Percentiles rank a stretch among this genome's conserved stretches.
Evolutionary conservation across 2,113 vertebrate genomes (phyloP).

Genomic region (Fregetta grallaria): DNA sequence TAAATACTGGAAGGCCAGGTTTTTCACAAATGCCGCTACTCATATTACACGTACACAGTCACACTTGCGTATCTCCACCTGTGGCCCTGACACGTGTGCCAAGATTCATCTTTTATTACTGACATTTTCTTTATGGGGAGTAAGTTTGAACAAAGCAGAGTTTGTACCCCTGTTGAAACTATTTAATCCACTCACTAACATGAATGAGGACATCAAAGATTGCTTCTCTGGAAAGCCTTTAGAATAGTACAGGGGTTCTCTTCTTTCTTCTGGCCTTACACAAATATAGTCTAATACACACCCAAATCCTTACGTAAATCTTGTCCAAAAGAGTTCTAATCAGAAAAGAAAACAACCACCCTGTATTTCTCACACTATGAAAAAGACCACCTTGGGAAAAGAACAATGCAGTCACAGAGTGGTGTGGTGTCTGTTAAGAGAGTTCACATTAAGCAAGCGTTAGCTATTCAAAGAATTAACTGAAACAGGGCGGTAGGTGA

Average conservation of each 20-base stretch:
- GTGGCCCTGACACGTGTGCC: neutral
- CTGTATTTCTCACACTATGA: constrained; percentile 9
- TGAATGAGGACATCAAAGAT: neutral
- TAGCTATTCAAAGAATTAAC: constrained; percentile 26
- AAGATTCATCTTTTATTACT: neutral
- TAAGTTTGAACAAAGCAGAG: neutral
- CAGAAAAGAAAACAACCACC: constrained; percentile 24
- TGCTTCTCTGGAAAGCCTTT: neutral
- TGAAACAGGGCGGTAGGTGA: neutral
- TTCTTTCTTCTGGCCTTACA: neutral
- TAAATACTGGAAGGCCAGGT: neutral
- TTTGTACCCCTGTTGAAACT: neutral
- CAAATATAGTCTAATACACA: neutral
- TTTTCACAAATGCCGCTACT: neutral
- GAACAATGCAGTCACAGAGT: neutral
- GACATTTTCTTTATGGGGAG: neutral
- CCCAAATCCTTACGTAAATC: neutral
- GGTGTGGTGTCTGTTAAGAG: constrained; percentile 2
- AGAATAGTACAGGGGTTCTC: neutral
- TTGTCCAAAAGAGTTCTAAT: constrained; percentile 18
- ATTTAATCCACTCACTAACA: neutral
- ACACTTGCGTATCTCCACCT: neutral
- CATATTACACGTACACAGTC: neutral
- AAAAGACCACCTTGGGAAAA: constrained; percentile 39
- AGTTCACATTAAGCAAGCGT: neutral